Base-by-base conservation (phyloP, 2,888 invertebrate species). In the Tortricodes alternella region DNA sequence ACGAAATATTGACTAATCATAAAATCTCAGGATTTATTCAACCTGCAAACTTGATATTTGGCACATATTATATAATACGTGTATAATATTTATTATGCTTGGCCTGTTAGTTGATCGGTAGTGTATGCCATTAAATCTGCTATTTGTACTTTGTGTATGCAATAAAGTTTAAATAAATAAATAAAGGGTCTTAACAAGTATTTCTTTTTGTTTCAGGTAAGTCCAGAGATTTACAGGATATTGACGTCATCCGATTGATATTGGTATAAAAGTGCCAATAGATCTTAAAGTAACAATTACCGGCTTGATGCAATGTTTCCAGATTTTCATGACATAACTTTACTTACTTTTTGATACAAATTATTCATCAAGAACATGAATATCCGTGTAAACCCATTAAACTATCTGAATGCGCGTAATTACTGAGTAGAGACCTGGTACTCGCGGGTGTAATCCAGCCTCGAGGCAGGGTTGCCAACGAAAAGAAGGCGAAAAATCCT, bases 191-290 rank as follows among this genome's bases (percentile, higher is more conserved):
- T 27, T 9, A 27, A 27, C 5, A 8, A n/a, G 4, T 29, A 16
- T 24, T 2, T 21, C 1, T 24, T 32, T 38, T 39, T 51, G 51
- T 51, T 51, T 18, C 51, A 51, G 51, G 51, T 51, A 51, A 51
- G 51, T 35, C 6, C 11, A 23, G 8, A 5, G 9, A 15, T 2
- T 1, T n/a, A n/a, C n/a, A n/a, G n/a, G n/a, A n/a, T n/a, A n/a
- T n/a, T n/a, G n/a, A n/a, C n/a, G 8, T 29, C 1, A 5, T 9
- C 29, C 4, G 11, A 29, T 27, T 3, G 1, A 9, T 27, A 7
- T 29, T 29, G 11, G 4, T n/a, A 4, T 29, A 4, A 29, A 29
- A 11, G 29, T 29, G 5, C 4, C 4, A 5, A 1, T 0, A 3
- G 4, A 29, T n/a, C n/a, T 3, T 29, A 27, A 27, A 27, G 7